These are phyloP conservation scores for Xylocopa sonorina DNA, from an alignment of 1,140 invertebrate species.

Conservation along the genomic window DNA sequence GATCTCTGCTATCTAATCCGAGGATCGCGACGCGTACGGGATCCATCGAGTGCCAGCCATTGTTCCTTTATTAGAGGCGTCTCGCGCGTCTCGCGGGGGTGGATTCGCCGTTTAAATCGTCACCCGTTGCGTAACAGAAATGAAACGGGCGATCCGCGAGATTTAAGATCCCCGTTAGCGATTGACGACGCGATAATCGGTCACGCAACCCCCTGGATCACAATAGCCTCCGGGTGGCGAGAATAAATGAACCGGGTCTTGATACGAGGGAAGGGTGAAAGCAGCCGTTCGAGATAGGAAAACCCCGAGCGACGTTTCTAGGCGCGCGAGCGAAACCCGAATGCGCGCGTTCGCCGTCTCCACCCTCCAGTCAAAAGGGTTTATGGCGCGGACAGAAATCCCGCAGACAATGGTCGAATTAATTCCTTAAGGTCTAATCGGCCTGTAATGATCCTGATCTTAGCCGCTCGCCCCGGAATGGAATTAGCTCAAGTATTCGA, in stretches of 20 bases:
- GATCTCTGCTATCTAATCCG: background rate
- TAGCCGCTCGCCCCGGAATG: constrained; percentile 34
- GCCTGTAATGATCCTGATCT: constrained; percentile 74
- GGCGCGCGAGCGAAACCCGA: constrained; percentile 57
- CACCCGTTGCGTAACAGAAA: constrained; percentile 56
- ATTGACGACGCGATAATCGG: constrained; percentile 60
- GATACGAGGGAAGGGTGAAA: constrained; percentile 55
- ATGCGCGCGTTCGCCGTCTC: no score
- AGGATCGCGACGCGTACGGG: background rate
- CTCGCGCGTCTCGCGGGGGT: no score
- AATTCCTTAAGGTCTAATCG: constrained; percentile 76
- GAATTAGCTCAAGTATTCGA: constrained; percentile 61
- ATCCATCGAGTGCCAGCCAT: background rate
- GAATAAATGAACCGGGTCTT: constrained; percentile 63
- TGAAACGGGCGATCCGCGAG: constrained; percentile 59
- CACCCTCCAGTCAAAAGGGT: constrained; percentile 73
- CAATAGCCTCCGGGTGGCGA: constrained; percentile 48
- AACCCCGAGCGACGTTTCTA: constrained; percentile 44
- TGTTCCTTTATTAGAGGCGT: constrained; percentile 20
- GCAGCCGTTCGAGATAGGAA: constrained; percentile 37
- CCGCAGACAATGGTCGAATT: constrained; percentile 76
- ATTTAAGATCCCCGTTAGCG: constrained; percentile 46
- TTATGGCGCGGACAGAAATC: constrained; percentile 76
- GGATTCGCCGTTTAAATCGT: no score
- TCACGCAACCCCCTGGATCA: constrained; percentile 58